Conservation (phyloP, 2,888 invertebrate genomes). For the Caenorhabditis sp. region DNA sequence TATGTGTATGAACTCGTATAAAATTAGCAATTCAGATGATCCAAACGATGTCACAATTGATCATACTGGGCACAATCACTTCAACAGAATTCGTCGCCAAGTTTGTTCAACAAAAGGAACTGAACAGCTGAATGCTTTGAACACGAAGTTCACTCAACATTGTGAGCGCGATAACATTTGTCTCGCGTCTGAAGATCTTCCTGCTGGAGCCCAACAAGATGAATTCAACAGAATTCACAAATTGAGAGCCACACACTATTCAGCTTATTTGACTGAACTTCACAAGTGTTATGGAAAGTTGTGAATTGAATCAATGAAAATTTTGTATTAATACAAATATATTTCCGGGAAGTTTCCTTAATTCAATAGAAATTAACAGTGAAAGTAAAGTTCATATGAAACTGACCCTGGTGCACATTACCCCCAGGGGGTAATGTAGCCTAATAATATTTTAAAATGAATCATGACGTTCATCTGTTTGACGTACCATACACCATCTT, state of each 20-base stretch:
- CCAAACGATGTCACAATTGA: constrained; percentile 37
- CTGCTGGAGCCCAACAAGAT: constrained; percentile 42
- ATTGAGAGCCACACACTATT: constrained; percentile 45
- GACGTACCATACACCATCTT: too few relatives aligned
- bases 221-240: constrained; percentile 48
- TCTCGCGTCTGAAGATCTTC: constrained; percentile 56
- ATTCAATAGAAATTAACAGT: too few relatives aligned
- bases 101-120: constrained; percentile 35
- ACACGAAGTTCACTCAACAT: constrained; percentile 38
- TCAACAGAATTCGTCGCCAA: constrained; percentile 27
- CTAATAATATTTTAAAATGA: too few relatives aligned
- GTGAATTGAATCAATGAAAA: neutral
- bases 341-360: too few relatives aligned
- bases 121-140: constrained; percentile 39
- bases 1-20: too few relatives aligned
- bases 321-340: too few relatives aligned
- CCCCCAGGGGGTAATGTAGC: too few relatives aligned
- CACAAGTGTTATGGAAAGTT: constrained; percentile 41
- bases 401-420: too few relatives aligned
- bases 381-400: too few relatives aligned
- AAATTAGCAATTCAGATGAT: constrained; percentile 22
- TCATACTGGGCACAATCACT: constrained; percentile 25
- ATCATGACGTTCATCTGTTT: too few relatives aligned
- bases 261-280: constrained; percentile 32
- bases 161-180: constrained; percentile 57